These are phyloP conservation scores for Coleophora flavipennella DNA, from an alignment of 2,888 invertebrate species.

Conservation along the genomic window DNA sequence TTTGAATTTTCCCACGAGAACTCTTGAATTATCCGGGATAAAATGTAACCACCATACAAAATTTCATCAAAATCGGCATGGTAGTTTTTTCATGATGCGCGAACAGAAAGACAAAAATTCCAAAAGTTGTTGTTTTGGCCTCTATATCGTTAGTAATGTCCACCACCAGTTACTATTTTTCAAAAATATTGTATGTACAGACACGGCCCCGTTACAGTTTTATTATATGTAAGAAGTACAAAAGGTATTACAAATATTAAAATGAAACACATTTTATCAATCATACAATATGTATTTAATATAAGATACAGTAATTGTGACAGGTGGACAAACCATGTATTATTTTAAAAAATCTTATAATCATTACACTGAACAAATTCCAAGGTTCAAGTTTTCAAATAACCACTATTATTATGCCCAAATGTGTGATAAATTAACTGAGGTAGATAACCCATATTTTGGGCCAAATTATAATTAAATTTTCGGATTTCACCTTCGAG, in stretches of 20 bases:
- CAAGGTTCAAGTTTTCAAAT: slow-evolving; percentile 47
- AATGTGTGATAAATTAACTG: slow-evolving; percentile 72
- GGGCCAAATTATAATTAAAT: slow-evolving; percentile 60
- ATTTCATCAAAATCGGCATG: too few relatives aligned
- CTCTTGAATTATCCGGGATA: too few relatives aligned
- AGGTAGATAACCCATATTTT: slow-evolving; percentile 67
- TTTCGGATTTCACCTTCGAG: slow-evolving; percentile 50
- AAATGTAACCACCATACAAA: too few relatives aligned
- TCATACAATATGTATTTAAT: slow-evolving; percentile 72
- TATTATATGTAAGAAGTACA: too few relatives aligned
- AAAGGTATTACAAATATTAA: neutral
- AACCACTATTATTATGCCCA: slow-evolving; percentile 67
- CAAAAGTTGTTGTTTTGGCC: too few relatives aligned
- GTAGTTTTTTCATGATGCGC: too few relatives aligned
- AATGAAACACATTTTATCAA: slow-evolving; percentile 60
- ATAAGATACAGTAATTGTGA: slow-evolving; percentile 72
- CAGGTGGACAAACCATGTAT: slow-evolving; percentile 63
- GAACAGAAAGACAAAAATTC: too few relatives aligned
- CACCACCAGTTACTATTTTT: too few relatives aligned
- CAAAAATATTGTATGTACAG: too few relatives aligned
- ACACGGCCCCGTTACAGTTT: too few relatives aligned
- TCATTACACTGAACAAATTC: slow-evolving; percentile 62
- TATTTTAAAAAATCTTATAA: slow-evolving; percentile 52
- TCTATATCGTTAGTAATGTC: too few relatives aligned
- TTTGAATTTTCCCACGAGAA: too few relatives aligned